phyloP scores from a whole-genome alignment of 2,113 vertebrate genomes.

The Xiphias gladius region DNA sequence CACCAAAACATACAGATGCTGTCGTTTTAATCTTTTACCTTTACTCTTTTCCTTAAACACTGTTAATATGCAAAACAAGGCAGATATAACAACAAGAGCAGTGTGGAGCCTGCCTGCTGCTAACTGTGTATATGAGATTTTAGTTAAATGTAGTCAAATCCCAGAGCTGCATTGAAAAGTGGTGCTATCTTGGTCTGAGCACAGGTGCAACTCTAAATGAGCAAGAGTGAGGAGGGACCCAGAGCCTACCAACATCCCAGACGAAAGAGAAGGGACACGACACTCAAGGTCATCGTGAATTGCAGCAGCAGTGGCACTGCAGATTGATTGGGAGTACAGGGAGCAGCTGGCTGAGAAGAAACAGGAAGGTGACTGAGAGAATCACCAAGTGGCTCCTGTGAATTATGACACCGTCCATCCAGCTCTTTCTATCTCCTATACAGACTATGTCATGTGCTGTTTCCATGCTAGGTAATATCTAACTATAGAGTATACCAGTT shows the following conservation, averaged over 20 bases:
- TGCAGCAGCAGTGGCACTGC: constrained; percentile 56
- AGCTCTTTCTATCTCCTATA: constrained; percentile 49
- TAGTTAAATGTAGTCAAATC: constrained; percentile 54
- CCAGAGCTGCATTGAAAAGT: constrained; percentile 42
- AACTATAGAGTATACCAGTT: neutral
- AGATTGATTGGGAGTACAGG: constrained; percentile 82
- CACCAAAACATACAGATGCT: neutral
- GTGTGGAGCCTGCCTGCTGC: neutral
- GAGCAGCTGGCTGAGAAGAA: constrained; percentile 85
- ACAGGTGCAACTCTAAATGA: constrained; percentile 83
- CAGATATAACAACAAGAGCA: constrained; percentile 5
- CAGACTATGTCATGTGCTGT: constrained; percentile 46
- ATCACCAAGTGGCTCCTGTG: constrained; percentile 82
- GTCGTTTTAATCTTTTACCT: neutral
- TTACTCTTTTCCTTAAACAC: neutral
- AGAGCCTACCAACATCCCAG: constrained; percentile 58
- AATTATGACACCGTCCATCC: constrained; percentile 76
- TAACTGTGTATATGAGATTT: constrained; percentile 17
- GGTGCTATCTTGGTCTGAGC: constrained; percentile 71
- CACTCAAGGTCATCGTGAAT: constrained; percentile 82
- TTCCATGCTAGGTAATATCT: constrained; percentile 22
- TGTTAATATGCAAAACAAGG: neutral
- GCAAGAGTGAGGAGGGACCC: constrained; percentile 67
- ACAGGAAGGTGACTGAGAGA: constrained; percentile 81
- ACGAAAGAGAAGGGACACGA: constrained; percentile 58